Evolutionary conservation across 2,113 vertebrate species (phyloP), one percentile per base, ranked within the genome.

Genomic region (Austrofundulus limnaeus): DNA sequence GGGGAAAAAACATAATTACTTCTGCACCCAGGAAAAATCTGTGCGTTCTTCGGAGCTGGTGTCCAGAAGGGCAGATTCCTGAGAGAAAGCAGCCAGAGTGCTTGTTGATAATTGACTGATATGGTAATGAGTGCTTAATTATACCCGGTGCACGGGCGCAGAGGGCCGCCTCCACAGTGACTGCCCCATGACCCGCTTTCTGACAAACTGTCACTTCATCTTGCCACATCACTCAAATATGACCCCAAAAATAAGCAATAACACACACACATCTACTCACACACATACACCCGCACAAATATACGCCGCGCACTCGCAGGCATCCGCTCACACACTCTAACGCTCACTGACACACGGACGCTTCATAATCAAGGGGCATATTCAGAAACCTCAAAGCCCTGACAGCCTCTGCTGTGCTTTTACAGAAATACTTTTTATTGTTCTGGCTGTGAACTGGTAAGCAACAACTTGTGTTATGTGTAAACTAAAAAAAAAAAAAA

Each of bases 61-160:
- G 87, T 90, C 91, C 91, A 91, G 89, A 91, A 90, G 91, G 92
- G 84, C 80, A 84, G 78, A 88, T 90, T 93, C 90, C 87, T 90
- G 87, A 91, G 91, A 92, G 92, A 92, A 93, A 88, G 86, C 79
- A 72, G 64, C 84, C 90, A 88, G 89, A 84, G 67, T 77, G 79
- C 61, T 82, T 85, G 75, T 84, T 63, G 82, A 76, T 91, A 91
- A 92, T 90, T 89, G 89, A 91, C 89, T 88, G 85, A 88, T 89
- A 91, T 92, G 88, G 83, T 91, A 92, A 93, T 92, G 90, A 92
- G 86, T 59, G 67, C 87, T 84, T 91, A 90, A 92, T 92, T 92
- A 91, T 90, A 90, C 78, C 86, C 80, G 11, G 76, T 80, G 66
- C 81, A 83, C 19, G 57, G 80, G 72, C 66, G 53, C 61, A 47